Evolutionary conservation across 2,888 invertebrate species (phyloP).

Genomic region (Microctonus brassicae): DNA sequence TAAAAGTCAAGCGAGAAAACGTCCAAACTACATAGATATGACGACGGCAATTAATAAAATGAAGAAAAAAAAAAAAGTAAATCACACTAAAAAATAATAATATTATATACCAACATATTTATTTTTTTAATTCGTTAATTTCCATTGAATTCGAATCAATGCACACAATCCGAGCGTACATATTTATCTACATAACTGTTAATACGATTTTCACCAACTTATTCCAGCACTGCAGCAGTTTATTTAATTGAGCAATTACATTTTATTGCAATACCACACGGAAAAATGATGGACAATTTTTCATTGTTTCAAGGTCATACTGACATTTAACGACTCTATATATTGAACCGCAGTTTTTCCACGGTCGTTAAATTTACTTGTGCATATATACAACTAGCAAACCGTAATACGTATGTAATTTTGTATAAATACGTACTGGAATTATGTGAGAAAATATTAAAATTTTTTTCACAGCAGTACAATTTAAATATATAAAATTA

Average conservation of each 20-base stretch:
- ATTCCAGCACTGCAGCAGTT: slow-evolving; percentile 29
- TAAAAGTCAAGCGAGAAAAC: background rate
- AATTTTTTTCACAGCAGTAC: background rate
- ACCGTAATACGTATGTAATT: background rate
- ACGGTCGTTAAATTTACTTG: slow-evolving; percentile 6
- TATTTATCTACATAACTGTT: no score
- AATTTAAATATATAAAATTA: background rate
- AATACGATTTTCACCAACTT: background rate
- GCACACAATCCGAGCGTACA: background rate
- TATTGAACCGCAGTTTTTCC: slow-evolving; percentile 24
- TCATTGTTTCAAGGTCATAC: slow-evolving; percentile 19
- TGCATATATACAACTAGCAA: background rate
- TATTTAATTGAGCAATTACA: slow-evolving; percentile 43
- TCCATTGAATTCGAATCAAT: no score
- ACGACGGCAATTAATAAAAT: background rate
- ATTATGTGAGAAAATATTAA: background rate
- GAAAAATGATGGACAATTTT: slow-evolving; percentile 30
- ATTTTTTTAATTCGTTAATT: no score
- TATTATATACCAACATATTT: no score
- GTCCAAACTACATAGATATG: background rate
- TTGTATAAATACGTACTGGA: background rate
- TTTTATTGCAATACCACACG: slow-evolving; percentile 32
- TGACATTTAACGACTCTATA: slow-evolving; percentile 22
- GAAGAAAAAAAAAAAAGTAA: background rate
- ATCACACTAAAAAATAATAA: background rate